Base-by-base conservation (phyloP, 2,797 vertebrate genomes). In the Onychomys arenicola region DNA sequence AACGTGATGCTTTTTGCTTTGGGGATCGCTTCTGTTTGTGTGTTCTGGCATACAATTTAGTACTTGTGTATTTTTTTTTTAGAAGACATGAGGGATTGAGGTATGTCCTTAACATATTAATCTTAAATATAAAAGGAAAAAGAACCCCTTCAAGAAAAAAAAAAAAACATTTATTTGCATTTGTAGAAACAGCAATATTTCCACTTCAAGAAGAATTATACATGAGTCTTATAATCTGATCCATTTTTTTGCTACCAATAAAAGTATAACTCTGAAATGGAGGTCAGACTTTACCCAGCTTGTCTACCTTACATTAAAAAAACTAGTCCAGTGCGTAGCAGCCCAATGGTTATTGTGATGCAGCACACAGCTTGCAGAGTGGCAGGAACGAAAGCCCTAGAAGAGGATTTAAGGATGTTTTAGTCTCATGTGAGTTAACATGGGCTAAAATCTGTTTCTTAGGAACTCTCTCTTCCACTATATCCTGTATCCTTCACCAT, bases 181-280 rank as follows among this genome's bases (percentile, higher is more conserved):
- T 84, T 95, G n/a, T 61, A 75, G 29, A 90, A 92, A 92, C 3
- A 63, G 59, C 8, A 81, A 63, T 75, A n/a, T 4, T 86, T 94
- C 2, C n/a, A 95, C 61, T 86, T 82, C 17, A 43, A 88, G 90
- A 87, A 69, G 17, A 77, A 55, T 27, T 73, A 46, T 27, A 93
- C 65, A 19, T 27, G 3, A 10, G 6, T n/a, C 80, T 93, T 84
- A 1, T 87, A 71, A 46, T 75, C 94, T 69, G 85, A 93, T 29
- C 2, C 0, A 89, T 1, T 63, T 75, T 63, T 75, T 59, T 49
- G 59, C 16, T 43, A 83, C 12, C 52, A 89, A 71, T 75, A 91
- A 94, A 84, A 37, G 69, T 2, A 75, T 37, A 0, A 0, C 11
- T 76, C 17, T 81, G 59, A 89, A 94, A 57, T 87, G 6, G 3